Base-by-base conservation (phyloP, 2,888 invertebrate genomes). In the Leptopterna dolabrata region DNA sequence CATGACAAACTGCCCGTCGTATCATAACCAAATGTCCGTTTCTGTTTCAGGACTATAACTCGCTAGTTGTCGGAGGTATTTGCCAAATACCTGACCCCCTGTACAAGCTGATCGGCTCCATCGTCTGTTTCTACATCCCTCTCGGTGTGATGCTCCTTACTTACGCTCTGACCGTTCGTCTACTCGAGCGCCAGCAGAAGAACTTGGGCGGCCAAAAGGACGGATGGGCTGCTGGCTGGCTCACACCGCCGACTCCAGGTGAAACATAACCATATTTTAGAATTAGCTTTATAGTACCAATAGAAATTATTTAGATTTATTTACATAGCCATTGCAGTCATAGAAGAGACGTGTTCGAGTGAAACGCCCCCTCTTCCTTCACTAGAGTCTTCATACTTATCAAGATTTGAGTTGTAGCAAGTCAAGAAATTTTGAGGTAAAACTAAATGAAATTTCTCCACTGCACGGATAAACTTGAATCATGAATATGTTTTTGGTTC, bases 111-210 rank as follows among this genome's bases (percentile, higher is more conserved):
- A 97, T 97, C 90, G 99, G 98, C 51, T 98, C 98, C 86, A 96
- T 98, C 90, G 95, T 98, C 90, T 97, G 98, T 90, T 99, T 99
- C 93, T 98, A 98, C 93, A 97, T 99, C 89, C 99, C 99, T 0
- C 93, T 99, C 89, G 94, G 95, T 71, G 98, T 99, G 90, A 99
- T 99, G 98, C 93, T 98, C 91, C 93, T 97, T 88, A 98, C 98
- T n/a, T 99, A 98, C 91, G 96, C 97, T 6, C 93, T 98, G 90
- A 99, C 99, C 0, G 97, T 98, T 24, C 94, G 96, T 87, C 93
- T 98, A 41, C 93, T 99, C 91, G 97, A 97, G 55, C 93, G 95
- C 88, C 97, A 98, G 92, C 94, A 95, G 90, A 96, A 96, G 91
- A 96, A 96, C 89, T 91, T 95, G 88, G 94, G 94, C 29, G 93